Percentiles rank a stretch among this genome's conserved stretches.
phyloP scores from a whole-genome alignment of 2,888 invertebrate genomes.

The Hirtodrosophila confusa region DNA sequence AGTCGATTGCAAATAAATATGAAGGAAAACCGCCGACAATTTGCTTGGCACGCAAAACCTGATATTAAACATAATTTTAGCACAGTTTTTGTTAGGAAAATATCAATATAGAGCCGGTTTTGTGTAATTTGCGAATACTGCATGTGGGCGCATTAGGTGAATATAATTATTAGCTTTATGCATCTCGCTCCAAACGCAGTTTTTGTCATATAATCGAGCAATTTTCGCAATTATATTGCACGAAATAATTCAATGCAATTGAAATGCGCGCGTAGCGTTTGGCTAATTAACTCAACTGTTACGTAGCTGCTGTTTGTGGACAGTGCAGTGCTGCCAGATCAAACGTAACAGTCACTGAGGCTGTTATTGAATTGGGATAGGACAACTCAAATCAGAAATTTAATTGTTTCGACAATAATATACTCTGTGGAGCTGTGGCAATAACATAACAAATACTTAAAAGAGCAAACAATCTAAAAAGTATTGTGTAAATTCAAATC shows the following conservation, averaged over 20 bases:
- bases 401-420: too few relatives aligned
- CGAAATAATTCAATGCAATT: slow-evolving; percentile 14
- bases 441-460: too few relatives aligned
- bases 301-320: slow-evolving; percentile 10
- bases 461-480: too few relatives aligned
- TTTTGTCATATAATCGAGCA: slow-evolving; percentile 39
- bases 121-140: slow-evolving; percentile 36
- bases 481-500: too few relatives aligned
- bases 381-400: too few relatives aligned
- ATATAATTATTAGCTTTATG: background rate
- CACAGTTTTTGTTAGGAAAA: slow-evolving; percentile 20
- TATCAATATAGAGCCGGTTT: slow-evolving; percentile 13
- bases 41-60: slow-evolving; percentile 30
- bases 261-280: slow-evolving; percentile 35
- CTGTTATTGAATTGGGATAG: too few relatives aligned
- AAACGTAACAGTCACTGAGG: background rate
- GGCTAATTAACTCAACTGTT: slow-evolving; percentile 18
- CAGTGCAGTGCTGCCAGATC: slow-evolving; percentile 9
- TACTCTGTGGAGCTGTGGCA: too few relatives aligned
- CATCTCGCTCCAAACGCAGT: slow-evolving; percentile 7
- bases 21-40: background rate
- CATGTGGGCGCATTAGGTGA: slow-evolving; percentile 14
- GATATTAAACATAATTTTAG: slow-evolving; percentile 48
- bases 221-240: slow-evolving; percentile 31
- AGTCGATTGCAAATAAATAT: slow-evolving; percentile 13